Base-by-base conservation (phyloP, 1,140 invertebrate genomes). In the Drosophila paulistorum region DNA sequence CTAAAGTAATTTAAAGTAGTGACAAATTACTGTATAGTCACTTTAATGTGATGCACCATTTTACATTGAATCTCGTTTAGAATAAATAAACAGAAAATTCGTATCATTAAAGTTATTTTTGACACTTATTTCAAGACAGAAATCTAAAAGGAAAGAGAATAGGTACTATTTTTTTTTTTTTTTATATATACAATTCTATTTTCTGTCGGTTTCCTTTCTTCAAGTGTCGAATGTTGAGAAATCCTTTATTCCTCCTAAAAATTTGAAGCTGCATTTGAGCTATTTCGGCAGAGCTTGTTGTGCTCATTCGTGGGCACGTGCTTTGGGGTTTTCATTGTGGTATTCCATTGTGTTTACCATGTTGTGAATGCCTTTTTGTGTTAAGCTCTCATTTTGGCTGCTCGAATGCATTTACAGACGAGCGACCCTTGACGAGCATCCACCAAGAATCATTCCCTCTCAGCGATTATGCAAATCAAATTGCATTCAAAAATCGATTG, bases 391-490 rank as follows among this genome's bases (percentile, higher is more conserved):
- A 41, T 33, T 26, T 42, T 42, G 54, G 54, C 30, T 61, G 48
- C 14, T 59, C 39, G 39, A 58, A 58, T 39, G 57, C 30, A 54
- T 14, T 42, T 26, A 71, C 61, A 20, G 17, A 4, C 5, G 4
- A 39, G 3, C 37, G 37, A 39, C 37, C 11, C 37, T 11, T 39
- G 37, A 39, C 11, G 37, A 39, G 37, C 37, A 39, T 13, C 11
- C 37, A 10, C 37, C 37, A 39, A 39, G 37, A 39, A 39, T 39
- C 35, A 10, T 33, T 30, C 41, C 20, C n/a, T 6, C 26, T 17
- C 42, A 41, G 74, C 68, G 60, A 66, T 74, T 65, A 86, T 82
- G 72, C 79, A 82, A 74, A 77, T 87, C 65, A 60, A 83, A 77
- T 74, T 66, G 77, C 48, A 51, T 23, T 68, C 58, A 45, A 69